Percentiles rank a stretch among this genome's conserved stretches.
These are phyloP conservation scores for Ctenopoma kingsleyae DNA, from an alignment of 2,797 vertebrate genomes.

Conservation along the genomic window DNA sequence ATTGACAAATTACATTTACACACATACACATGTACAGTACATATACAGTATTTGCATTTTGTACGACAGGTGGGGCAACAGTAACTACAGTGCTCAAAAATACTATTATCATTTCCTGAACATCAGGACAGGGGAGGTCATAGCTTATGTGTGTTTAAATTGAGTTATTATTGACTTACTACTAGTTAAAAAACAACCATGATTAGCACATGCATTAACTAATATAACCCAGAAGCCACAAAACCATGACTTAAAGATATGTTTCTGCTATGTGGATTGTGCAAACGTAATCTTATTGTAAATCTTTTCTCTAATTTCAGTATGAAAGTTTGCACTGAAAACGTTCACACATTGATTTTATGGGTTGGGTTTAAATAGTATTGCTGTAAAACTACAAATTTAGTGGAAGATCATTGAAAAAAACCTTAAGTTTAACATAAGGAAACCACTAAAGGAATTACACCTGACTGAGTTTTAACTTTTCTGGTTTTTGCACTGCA, in stretches of 20 bases:
- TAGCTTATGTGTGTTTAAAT: neutral
- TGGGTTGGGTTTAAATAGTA: neutral
- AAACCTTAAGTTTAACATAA: neutral
- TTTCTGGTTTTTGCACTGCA: conserved; percentile 1
- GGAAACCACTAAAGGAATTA: neutral
- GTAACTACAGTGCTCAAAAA: neutral
- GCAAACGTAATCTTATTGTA: neutral
- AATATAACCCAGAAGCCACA: neutral
- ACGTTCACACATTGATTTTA: neutral
- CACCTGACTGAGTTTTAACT: neutral
- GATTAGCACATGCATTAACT: neutral
- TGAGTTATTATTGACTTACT: neutral
- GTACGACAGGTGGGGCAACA: too few relatives aligned
- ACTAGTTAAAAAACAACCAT: neutral
- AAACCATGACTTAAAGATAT: neutral
- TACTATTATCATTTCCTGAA: conserved; percentile 1
- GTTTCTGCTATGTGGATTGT: neutral
- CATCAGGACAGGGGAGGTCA: neutral
- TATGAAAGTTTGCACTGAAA: neutral
- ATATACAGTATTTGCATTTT: too few relatives aligned
- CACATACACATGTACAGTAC: neutral
- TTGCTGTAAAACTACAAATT: neutral
- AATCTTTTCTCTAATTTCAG: neutral
- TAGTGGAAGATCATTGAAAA: neutral
- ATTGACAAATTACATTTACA: too few relatives aligned